phyloP scores from a whole-genome alignment of 1,140 invertebrate genomes.

The Leptopilina boulardi region DNA sequence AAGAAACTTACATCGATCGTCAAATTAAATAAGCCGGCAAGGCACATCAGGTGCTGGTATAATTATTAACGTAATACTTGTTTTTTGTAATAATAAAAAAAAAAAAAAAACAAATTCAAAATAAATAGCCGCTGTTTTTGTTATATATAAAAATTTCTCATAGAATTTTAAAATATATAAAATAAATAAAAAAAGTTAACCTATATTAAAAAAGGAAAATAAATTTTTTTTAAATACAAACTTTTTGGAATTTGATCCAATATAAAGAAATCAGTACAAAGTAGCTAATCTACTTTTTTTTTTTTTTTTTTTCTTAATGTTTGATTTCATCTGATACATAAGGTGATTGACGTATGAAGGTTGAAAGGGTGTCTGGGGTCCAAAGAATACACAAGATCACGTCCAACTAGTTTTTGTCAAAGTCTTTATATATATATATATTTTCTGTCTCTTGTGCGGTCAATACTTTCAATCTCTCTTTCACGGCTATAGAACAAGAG shows the following conservation, averaged over 20 bases:
- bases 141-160: too few species aligned
- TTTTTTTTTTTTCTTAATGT: background rate
- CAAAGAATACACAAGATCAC: constrained; percentile 45
- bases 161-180: too few species aligned
- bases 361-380: background rate
- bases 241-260: too few species aligned
- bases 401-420: constrained; percentile 48
- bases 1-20: background rate
- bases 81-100: background rate
- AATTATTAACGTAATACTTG: background rate
- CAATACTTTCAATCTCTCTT: constrained; percentile 24
- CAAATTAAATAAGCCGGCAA: background rate
- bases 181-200: too few species aligned
- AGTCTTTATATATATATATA: too few species aligned
- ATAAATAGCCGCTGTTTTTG: too few species aligned
- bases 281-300: too few species aligned
- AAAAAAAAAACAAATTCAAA: too few species aligned
- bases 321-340: background rate
- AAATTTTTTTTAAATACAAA: too few species aligned
- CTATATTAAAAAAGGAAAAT: too few species aligned
- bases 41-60: background rate
- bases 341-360: constrained; percentile 4
- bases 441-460: background rate
- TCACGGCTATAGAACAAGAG: constrained; percentile 25
- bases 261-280: too few species aligned